phyloP scores from a whole-genome alignment of 1,140 invertebrate genomes.

The Pseudomyrmex concolor region DNA sequence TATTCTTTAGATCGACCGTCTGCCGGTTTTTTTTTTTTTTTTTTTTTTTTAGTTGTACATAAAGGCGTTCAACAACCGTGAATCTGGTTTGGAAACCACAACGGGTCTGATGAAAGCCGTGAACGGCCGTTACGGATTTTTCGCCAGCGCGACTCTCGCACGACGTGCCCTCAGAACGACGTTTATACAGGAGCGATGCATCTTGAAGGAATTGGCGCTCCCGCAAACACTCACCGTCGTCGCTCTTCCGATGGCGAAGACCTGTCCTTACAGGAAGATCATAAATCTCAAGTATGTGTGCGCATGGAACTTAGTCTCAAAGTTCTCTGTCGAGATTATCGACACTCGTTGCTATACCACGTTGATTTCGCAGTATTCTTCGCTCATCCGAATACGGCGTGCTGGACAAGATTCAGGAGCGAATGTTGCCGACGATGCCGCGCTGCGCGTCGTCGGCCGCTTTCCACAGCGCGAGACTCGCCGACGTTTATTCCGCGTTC shows the following conservation, averaged over 20 bases:
- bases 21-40: neutral
- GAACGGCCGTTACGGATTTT: conserved; percentile 83
- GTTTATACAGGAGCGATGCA: conserved; percentile 81
- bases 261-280: conserved; percentile 82
- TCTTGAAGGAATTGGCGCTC: conserved; percentile 80
- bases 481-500: conserved; percentile 83
- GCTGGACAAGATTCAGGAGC: conserved; percentile 77
- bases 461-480: conserved; percentile 81
- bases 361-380: conserved; percentile 75
- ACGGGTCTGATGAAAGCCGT: conserved; percentile 80
- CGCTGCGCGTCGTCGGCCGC: conserved; percentile 76
- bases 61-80: conserved; percentile 81
- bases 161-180: conserved; percentile 79
- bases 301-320: neutral
- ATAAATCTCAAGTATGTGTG: conserved; percentile 81
- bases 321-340: neutral
- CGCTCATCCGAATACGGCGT: conserved; percentile 82
- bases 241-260: conserved; percentile 81
- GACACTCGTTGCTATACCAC: neutral
- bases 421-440: conserved; percentile 81
- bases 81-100: conserved; percentile 79
- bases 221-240: conserved; percentile 79
- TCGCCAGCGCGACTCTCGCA: conserved; percentile 82
- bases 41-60: conserved; percentile 80
- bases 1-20: neutral